Base-by-base conservation (phyloP, 2,113 vertebrate species). In the Tinamus guttatus region DNA sequence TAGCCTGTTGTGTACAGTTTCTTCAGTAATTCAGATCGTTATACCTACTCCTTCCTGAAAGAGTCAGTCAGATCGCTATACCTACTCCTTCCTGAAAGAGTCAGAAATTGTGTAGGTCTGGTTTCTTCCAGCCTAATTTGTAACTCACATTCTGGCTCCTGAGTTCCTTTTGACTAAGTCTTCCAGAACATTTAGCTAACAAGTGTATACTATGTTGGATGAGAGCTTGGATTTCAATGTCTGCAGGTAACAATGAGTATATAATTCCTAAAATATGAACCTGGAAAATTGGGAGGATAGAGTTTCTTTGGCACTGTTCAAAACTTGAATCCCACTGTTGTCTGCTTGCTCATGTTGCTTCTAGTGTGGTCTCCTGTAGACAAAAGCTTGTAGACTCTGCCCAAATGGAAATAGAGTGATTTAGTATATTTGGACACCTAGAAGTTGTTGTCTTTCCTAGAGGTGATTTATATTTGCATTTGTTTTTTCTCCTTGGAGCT, bases 401-500 rank as follows among this genome's bases (percentile, higher is more conserved):
- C 68, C 78, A 82, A 77, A 87, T 49, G 34, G 70, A 90, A 94
- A 79, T 34, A 60, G 43, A 86, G 65, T 47, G n/a, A 41, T 74
- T 89, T 63, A 86, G 60, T 47, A 68, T 58, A 73, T 93, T 93
- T 85, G 58, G 92, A 89, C 73, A 93, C 52, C 36, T 86, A 81
- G 59, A 85, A 94, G 71, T 91, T 86, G 32, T 69, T 91, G 69
- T 1, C 8, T 73, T 89, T 92, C 95, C 91, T 84, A 84, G 78
- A 85, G 64, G 64, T 89, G 81, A 43, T 70, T 93, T 79, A 58
- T 45, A 79, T 93, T 95, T 96, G 74, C 74, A 92, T 97, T 93
- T 85, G 58, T 82, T 94, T 86, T 18, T 78, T 85, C n/a, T 96
- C 93, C 89, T 96, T 54, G 80, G 73, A 89, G 73, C 70, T 76